Percentiles rank a stretch among this genome's conserved stretches.
Conservation (phyloP, 2,888 invertebrate species). For the Crematogaster levior region DNA sequence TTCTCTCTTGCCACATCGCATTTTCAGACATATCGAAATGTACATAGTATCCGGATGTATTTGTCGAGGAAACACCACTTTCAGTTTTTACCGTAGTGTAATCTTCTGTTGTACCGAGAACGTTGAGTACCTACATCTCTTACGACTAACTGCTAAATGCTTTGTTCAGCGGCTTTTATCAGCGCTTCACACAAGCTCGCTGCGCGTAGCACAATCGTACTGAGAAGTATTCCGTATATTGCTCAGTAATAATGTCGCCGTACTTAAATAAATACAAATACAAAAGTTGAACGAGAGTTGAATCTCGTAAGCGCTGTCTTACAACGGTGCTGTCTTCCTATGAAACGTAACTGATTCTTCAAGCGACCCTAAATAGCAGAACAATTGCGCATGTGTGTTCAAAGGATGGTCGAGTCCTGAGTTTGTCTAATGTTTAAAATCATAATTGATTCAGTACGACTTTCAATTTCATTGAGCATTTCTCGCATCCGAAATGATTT, state of each 20-base stretch:
- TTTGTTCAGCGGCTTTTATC: slow-evolving; percentile 83
- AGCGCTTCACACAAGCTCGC: slow-evolving; percentile 84
- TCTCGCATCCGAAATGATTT: neutral
- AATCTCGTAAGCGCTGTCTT: slow-evolving; percentile 61
- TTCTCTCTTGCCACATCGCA: neutral
- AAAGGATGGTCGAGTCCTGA: neutral
- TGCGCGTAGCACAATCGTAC: slow-evolving; percentile 81
- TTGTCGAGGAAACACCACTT: slow-evolving; percentile 59
- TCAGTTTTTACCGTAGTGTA: slow-evolving; percentile 73
- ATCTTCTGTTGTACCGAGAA: slow-evolving; percentile 68
- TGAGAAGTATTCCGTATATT: slow-evolving; percentile 61
- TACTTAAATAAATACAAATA: slow-evolving; percentile 50
- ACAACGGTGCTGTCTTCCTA: slow-evolving; percentile 47
- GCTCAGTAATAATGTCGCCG: slow-evolving; percentile 55
- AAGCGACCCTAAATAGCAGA: slow-evolving; percentile 1
- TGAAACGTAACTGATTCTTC: slow-evolving; percentile 29
- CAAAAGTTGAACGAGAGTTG: slow-evolving; percentile 36
- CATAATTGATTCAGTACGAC: neutral
- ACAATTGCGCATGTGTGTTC: neutral
- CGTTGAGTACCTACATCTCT: slow-evolving; percentile 67
- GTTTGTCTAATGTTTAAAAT: neutral
- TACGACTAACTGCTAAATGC: slow-evolving; percentile 80
- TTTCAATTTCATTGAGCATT: neutral
- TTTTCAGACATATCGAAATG: neutral
- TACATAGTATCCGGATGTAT: neutral